Conservation (phyloP, 2,113 vertebrate species). For the Amazona guildingii region DNA sequence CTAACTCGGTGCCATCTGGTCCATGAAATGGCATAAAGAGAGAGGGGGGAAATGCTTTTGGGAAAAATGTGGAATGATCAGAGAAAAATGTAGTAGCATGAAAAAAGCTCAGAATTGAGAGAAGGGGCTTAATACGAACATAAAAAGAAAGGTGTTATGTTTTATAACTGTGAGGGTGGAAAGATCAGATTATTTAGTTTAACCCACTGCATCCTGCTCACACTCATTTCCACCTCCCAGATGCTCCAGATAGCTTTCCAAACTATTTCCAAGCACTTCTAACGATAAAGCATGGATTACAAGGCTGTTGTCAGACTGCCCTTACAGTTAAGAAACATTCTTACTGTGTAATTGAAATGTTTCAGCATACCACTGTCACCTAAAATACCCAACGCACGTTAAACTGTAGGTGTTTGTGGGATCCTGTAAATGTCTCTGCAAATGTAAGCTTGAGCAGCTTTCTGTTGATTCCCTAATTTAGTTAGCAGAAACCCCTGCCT, state of each 20-base stretch:
- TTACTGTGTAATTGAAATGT: neutral
- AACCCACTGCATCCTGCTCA: neutral
- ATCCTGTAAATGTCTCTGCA: slow-evolving; percentile 20
- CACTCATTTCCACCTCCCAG: neutral
- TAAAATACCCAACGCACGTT: neutral
- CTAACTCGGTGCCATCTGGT: neutral
- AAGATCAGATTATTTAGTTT: neutral
- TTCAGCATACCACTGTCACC: neutral
- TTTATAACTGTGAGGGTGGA: neutral
- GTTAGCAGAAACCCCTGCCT: neutral
- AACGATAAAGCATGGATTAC: neutral
- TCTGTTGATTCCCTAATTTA: neutral
- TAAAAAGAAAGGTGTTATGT: neutral
- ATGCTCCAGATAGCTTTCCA: neutral
- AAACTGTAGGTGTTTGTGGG: slow-evolving; percentile 4
- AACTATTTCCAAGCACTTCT: neutral
- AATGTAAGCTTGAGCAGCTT: neutral
- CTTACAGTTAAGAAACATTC: neutral
- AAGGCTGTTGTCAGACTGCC: neutral
- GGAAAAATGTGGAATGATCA: neutral
- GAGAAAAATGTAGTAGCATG: neutral
- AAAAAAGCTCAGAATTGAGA: neutral
- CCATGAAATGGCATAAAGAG: neutral
- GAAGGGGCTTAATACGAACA: neutral
- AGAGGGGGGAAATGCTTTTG: neutral